phyloP scores from a whole-genome alignment of 2,113 vertebrate genomes.

The Gobiocypris rarus region DNA sequence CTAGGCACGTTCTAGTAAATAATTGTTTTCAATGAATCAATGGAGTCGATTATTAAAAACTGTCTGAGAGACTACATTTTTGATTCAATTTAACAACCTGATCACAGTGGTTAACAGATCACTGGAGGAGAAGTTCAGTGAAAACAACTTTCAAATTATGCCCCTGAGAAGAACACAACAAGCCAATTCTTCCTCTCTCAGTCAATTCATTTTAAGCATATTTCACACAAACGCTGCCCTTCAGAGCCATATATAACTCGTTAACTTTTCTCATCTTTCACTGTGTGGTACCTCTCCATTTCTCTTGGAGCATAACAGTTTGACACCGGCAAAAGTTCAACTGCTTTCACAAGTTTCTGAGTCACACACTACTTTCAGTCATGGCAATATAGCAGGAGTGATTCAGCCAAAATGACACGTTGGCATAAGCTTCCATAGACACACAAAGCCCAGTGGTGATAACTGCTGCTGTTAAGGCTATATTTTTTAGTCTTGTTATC shows the following conservation, averaged over 20 bases:
- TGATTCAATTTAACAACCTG: no score
- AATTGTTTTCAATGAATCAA: background rate
- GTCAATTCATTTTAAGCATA: constrained; percentile 33
- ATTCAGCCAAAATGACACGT: constrained; percentile 50
- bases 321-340: constrained; percentile 24
- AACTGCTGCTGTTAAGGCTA: constrained; percentile 60
- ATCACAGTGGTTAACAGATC: no score
- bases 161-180: background rate
- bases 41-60: background rate
- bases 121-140: no score
- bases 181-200: background rate
- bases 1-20: background rate
- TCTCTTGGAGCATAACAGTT: constrained; percentile 30
- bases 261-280: constrained; percentile 32
- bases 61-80: no score
- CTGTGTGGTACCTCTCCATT: constrained; percentile 26
- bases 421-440: constrained; percentile 41
- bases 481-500: constrained; percentile 63
- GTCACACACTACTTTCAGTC: constrained; percentile 44
- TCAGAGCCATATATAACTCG: constrained; percentile 10
- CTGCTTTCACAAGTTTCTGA: constrained; percentile 32
- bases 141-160: no score
- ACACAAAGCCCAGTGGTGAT: constrained; percentile 50
- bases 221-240: constrained; percentile 24
- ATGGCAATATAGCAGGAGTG: constrained; percentile 34